Evolutionary conservation across 1,140 invertebrate species (phyloP), one percentile per base, ranked within the genome.

Genomic region (Psilanteris sp.): DNA sequence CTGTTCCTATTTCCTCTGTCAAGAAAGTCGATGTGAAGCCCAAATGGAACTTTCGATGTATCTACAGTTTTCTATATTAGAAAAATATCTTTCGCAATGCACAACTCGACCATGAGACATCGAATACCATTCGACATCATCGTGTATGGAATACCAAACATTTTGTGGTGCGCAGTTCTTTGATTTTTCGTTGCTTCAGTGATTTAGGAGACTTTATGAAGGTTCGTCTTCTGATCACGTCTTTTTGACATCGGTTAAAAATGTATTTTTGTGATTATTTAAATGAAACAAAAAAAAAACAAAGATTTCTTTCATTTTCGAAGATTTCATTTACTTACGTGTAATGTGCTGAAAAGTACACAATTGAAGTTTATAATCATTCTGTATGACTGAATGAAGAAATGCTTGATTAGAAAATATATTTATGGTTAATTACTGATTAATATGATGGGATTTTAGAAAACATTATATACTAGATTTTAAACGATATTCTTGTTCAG

Each of bases 161-260:
- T 59, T 59, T 54, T 34, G 37, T 29, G 41, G 32, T 62, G 24
- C 43, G 44, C 36, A 34, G 43, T 66, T 71, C 52, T 66, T 72
- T 68, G 68, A 71, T 68, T 73, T 66, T 41, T 10, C 15, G 72
- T 36, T 66, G 72, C 71, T 74, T 77, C 77, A 79, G 77, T 81
- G 81, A 84, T 80, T 83, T 83, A 82, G 79, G 79, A 76, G 78
- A 81, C 67, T 75, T 46, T 62, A 79, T 74, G 52, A 76, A 77
- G 52, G 43, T 68, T 67, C 22, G 59, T 62, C 79, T 77, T 78
- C 73, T 64, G 80, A 79, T 81, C 82, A 83, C 82, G 80, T 81
- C 61, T 32, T 34, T 32, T 43, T 43, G 54, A 70, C 39, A n/a
- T n/a, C n/a, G n/a, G n/a, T n/a, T n/a, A n/a, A n/a, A n/a, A n/a